Evolutionary conservation across 2,888 invertebrate species (phyloP).

Genomic region (Drosophila phalerata): DNA sequence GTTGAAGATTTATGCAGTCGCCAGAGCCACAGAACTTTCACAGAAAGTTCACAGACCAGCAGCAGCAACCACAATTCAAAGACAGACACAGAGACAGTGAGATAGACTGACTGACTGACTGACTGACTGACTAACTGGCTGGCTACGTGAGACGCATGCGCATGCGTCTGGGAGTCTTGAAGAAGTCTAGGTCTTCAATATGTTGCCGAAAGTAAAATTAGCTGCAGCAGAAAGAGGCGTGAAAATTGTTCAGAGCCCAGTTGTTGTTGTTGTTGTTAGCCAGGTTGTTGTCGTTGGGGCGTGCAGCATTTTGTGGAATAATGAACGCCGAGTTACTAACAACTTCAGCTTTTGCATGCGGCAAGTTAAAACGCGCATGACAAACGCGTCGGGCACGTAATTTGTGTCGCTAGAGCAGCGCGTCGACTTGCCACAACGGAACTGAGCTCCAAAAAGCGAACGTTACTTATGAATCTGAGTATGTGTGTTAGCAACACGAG

Average conservation of each 20-base stretch:
- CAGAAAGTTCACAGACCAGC: conserved; percentile 67
- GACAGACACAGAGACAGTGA: background rate
- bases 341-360: conserved; percentile 55
- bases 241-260: conserved; percentile 36
- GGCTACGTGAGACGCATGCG: conserved; percentile 77
- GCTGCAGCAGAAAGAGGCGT: conserved; percentile 55
- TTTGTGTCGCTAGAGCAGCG: conserved; percentile 61
- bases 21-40: conserved; percentile 67
- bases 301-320: conserved; percentile 32
- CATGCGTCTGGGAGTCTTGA: conserved; percentile 42
- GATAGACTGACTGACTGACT: background rate
- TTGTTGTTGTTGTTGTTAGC: background rate
- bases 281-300: conserved; percentile 13
- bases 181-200: conserved; percentile 21
- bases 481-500: conserved; percentile 35
- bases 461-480: conserved; percentile 39
- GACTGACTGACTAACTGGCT: background rate
- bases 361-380: conserved; percentile 62
- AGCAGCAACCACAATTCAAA: conserved; percentile 22
- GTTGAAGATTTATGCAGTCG: conserved; percentile 64
- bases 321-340: conserved; percentile 52
- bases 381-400: conserved; percentile 66
- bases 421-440: conserved; percentile 43
- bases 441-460: conserved; percentile 55
- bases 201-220: conserved; percentile 72